Percentiles rank a stretch among this genome's conserved stretches.
phyloP scores from a whole-genome alignment of 92 coral and sea anemone species.

The Porites lobata region DNA sequence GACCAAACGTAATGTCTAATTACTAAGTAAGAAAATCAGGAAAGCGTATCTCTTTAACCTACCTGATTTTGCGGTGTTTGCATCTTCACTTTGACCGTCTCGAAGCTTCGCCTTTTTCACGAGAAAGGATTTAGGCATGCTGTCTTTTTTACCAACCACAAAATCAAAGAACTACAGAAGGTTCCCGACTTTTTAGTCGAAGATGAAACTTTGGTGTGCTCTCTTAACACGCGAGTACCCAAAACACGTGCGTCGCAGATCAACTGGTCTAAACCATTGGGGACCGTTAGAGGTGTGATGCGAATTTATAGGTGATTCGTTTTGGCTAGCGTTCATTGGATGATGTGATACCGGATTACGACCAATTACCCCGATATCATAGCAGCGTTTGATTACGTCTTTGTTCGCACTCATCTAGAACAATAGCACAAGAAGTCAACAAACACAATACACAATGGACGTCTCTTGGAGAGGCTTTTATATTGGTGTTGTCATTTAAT shows the following conservation, averaged over 20 bases:
- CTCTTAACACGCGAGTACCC: background rate
- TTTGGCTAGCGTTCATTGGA: slow-evolving; percentile 44
- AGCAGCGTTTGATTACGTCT: slow-evolving; percentile 40
- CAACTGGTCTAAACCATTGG: slow-evolving; percentile 27
- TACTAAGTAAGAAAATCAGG: background rate
- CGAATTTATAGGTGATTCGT: slow-evolving; percentile 46
- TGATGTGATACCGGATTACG: slow-evolving; percentile 55
- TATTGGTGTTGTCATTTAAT: slow-evolving; percentile 59
- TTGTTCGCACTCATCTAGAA: slow-evolving; percentile 43
- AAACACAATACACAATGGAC: slow-evolving; percentile 52
- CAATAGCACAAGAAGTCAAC: slow-evolving; percentile 54
- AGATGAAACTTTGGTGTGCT: slow-evolving; percentile 32
- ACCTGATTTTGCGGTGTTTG: background rate
- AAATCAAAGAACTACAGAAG: slow-evolving; percentile 11
- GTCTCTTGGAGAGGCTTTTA: slow-evolving; percentile 34
- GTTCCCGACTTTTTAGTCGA: slow-evolving; percentile 10
- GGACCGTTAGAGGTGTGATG: slow-evolving; percentile 58
- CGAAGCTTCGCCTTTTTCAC: slow-evolving; percentile 83
- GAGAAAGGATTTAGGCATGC: slow-evolving; percentile 88
- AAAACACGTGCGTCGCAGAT: slow-evolving; percentile 17
- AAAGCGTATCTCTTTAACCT: background rate
- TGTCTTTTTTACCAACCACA: slow-evolving; percentile 13
- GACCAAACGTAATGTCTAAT: slow-evolving; percentile 6
- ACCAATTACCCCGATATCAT: slow-evolving; percentile 60
- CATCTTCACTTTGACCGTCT: slow-evolving; percentile 31